Percentiles rank a stretch among this genome's conserved stretches.
Evolutionary conservation across 2,888 invertebrate genomes (phyloP).

Genomic region (Amiota mariae): DNA sequence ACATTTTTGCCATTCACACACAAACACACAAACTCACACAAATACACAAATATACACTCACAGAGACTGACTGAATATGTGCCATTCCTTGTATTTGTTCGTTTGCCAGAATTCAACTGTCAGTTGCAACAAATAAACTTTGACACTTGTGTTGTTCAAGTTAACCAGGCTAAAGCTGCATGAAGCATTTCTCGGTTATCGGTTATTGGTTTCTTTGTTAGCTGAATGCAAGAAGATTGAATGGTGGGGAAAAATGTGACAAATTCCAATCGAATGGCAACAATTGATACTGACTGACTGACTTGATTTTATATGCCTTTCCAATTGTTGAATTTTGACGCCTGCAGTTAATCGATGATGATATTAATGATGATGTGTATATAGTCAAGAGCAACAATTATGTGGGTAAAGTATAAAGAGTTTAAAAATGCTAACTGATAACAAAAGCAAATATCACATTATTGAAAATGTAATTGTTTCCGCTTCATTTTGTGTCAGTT

Average conservation of each 20-base stretch:
- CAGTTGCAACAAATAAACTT: constrained; percentile 20
- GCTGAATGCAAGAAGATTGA: neutral
- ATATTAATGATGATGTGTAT: no score
- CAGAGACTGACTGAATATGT: no score
- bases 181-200: neutral
- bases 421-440: no score
- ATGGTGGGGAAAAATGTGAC: neutral
- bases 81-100: constrained; percentile 1
- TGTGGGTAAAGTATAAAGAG: no score
- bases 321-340: constrained; percentile 12
- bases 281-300: constrained; percentile 29
- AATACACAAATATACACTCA: no score
- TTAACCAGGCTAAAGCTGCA: neutral
- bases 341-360: neutral
- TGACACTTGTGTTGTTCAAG: constrained; percentile 1
- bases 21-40: neutral
- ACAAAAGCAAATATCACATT: neutral
- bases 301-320: constrained; percentile 18
- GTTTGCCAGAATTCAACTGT: neutral
- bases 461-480: constrained; percentile 3
- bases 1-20: neutral
- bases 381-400: no score
- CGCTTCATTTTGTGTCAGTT: neutral
- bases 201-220: constrained; percentile 13
- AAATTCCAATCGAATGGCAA: constrained; percentile 22